Conservation (phyloP, 2,113 vertebrate species). For the Cettia cetti region DNA sequence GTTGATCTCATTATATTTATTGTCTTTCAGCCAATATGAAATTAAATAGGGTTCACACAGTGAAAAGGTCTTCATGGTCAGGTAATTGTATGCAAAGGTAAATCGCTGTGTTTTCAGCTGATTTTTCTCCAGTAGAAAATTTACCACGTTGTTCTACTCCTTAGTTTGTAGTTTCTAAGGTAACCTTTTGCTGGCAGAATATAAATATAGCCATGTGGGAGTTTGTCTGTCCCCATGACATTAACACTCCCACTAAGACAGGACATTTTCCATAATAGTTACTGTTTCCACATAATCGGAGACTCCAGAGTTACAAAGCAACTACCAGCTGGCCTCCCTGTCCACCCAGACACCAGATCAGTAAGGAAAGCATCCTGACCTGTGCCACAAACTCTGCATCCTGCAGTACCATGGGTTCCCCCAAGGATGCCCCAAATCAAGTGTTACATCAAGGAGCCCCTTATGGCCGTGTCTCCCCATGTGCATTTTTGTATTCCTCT, state of each 20-base stretch:
- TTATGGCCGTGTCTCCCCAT: fast-evolving
- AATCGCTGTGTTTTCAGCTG: not conserved
- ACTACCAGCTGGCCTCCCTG: not conserved
- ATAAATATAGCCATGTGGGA: not conserved
- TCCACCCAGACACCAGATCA: not conserved
- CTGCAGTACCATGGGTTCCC: not conserved
- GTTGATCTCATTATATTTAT: not conserved
- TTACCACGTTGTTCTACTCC: not conserved
- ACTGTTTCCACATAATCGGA: not conserved
- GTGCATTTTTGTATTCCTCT: not conserved
- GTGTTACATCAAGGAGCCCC: not conserved
- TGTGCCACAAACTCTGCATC: not conserved
- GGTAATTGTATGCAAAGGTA: not conserved
- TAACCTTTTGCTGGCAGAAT: not conserved
- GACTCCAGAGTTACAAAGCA: not conserved
- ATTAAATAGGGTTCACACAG: not conserved
- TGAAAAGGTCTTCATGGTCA: not conserved
- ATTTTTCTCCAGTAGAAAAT: not conserved
- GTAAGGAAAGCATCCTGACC: not conserved
- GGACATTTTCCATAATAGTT: not conserved
- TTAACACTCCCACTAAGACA: not conserved
- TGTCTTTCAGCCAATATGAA: not conserved
- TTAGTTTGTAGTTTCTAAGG: not conserved
- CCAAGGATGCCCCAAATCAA: not conserved
- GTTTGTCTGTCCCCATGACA: not conserved